Percentiles rank a stretch among this genome's conserved stretches.
phyloP scores from a whole-genome alignment of 2,797 vertebrate genomes.

The Sebastes kiyomatsui region DNA sequence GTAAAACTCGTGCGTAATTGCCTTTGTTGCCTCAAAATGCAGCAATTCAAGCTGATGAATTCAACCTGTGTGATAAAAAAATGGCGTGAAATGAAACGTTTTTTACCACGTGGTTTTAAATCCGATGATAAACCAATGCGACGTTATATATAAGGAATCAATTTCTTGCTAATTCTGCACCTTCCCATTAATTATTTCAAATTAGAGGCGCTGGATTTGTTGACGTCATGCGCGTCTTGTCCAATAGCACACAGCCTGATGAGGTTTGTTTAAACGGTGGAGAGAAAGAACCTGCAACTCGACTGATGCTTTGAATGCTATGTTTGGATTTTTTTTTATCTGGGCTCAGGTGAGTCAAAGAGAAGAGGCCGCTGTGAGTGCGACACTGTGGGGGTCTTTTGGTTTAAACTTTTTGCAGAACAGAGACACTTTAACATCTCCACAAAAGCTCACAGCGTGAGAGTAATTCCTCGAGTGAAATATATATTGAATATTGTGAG shows the following conservation, averaged over 20 bases:
- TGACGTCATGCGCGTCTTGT: slow-evolving; percentile 58
- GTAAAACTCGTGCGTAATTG: slow-evolving; percentile 24
- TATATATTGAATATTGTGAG: not conserved
- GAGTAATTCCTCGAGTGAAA: not conserved
- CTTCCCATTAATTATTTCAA: slow-evolving; percentile 39
- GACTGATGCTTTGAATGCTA: not conserved
- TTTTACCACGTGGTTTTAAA: slow-evolving; percentile 7
- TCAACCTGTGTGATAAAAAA: not conserved
- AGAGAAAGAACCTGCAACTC: not conserved
- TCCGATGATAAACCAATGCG: slow-evolving; percentile 5
- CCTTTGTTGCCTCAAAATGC: not conserved
- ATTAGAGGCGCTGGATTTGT: slow-evolving; percentile 41
- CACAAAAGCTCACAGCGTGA: not conserved
- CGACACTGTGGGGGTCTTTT: not conserved
- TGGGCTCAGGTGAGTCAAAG: not conserved
- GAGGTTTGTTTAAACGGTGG: slow-evolving; percentile 38
- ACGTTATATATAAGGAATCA: slow-evolving; percentile 12
- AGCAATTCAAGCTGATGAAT: not conserved
- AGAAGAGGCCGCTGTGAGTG: not conserved
- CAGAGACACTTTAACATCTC: not conserved
- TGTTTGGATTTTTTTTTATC: not conserved
- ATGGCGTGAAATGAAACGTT: not conserved
- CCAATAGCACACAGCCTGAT: slow-evolving; percentile 55
- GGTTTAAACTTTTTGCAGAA: not conserved
- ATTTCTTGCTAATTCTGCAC: slow-evolving; percentile 35